Evolutionary conservation across 2,113 vertebrate species (phyloP).

Genomic region (Sporophila hypoxantha): DNA sequence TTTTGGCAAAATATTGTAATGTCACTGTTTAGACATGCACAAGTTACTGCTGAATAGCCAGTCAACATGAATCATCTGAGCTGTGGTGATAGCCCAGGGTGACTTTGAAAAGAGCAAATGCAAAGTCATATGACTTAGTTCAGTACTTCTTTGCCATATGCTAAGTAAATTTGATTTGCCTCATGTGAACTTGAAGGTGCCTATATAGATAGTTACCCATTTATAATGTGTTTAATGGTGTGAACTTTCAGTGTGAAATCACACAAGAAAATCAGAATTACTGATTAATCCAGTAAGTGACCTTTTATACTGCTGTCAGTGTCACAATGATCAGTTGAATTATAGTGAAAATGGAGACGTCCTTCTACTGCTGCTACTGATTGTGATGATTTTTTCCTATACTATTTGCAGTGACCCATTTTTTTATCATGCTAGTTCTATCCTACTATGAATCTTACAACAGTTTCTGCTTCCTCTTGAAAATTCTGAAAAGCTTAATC

Average conservation of each 20-base stretch:
- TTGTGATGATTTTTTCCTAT: background rate
- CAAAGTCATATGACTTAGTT: background rate
- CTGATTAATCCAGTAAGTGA: background rate
- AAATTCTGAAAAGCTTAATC: slow-evolving; percentile 21
- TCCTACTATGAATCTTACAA: background rate
- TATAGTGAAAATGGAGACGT: background rate
- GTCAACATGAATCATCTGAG: background rate
- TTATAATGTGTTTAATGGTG: background rate
- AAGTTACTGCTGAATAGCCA: background rate
- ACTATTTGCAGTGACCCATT: background rate
- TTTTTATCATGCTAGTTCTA: background rate
- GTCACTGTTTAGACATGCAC: background rate
- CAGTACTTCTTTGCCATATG: background rate
- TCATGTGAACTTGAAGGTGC: background rate
- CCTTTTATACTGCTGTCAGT: background rate
- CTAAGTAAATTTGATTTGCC: background rate
- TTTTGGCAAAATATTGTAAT: background rate
- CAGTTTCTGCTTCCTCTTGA: background rate
- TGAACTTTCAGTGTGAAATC: background rate
- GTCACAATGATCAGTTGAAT: background rate
- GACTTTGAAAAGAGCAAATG: background rate
- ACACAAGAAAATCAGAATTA: background rate
- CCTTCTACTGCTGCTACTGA: background rate
- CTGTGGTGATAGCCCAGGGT: background rate
- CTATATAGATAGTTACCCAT: background rate